A percentile compares a stretch with the other conserved stretches of the same genome.
These are phyloP conservation scores for Bibio marci DNA, from an alignment of 2,888 invertebrate species.

Conservation along the genomic window DNA sequence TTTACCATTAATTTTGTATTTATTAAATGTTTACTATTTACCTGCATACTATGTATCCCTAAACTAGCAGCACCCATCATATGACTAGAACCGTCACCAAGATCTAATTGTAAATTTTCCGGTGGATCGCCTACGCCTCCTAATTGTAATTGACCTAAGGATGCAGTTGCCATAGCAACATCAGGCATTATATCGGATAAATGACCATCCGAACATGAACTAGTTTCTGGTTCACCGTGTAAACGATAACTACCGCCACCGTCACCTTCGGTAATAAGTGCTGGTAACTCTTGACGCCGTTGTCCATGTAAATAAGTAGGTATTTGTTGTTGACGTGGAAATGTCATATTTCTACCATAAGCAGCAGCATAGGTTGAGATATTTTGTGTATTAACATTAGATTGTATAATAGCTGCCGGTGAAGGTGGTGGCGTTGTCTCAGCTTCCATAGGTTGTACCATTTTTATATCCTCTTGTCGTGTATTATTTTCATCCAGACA, in stretches of 20 bases:
- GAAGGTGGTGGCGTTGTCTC: slow-evolving; percentile 29
- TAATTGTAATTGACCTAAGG: slow-evolving; percentile 48
- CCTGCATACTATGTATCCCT: slow-evolving; percentile 25
- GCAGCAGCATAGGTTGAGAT: slow-evolving; percentile 24
- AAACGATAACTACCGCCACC: slow-evolving; percentile 16
- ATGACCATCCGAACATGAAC: slow-evolving; percentile 48
- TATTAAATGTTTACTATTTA: no score
- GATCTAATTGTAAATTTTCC: slow-evolving; percentile 54
- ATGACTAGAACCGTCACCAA: slow-evolving; percentile 71
- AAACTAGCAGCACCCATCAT: slow-evolving; percentile 24
- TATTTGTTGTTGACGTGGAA: slow-evolving; percentile 32
- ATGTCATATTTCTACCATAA: slow-evolving; percentile 44
- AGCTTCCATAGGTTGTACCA: slow-evolving; percentile 12
- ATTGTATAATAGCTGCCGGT: slow-evolving; percentile 18
- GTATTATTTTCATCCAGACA: slow-evolving; percentile 9
- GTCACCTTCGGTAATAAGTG: slow-evolving; percentile 48
- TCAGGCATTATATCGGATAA: slow-evolving; percentile 77
- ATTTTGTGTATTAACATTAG: slow-evolving; percentile 14
- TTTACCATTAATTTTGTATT: no score
- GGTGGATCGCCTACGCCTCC: slow-evolving; percentile 18
- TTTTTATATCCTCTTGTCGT: slow-evolving; percentile 2
- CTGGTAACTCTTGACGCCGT: slow-evolving; percentile 42
- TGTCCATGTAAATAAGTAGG: slow-evolving; percentile 30
- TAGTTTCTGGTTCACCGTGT: slow-evolving; percentile 30
- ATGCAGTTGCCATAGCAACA: slow-evolving; percentile 80